phyloP scores from a whole-genome alignment of 2,113 vertebrate genomes.

The Seriola quinqueradiata region DNA sequence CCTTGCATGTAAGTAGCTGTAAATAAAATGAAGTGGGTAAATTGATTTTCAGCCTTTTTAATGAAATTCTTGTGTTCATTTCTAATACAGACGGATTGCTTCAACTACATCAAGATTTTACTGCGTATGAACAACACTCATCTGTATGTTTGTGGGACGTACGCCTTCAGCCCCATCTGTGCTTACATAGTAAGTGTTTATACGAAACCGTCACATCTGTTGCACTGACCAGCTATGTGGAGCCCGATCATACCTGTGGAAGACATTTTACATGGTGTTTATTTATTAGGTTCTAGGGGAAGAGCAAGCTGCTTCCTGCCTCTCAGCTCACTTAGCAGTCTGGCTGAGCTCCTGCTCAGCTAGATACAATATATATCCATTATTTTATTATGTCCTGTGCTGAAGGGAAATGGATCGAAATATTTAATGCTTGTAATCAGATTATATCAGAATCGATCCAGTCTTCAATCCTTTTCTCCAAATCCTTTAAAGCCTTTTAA shows the following conservation, averaged over 20 bases:
- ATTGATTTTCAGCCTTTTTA: neutral
- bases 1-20: neutral
- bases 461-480: constrained; percentile 51
- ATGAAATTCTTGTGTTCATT: constrained; percentile 29
- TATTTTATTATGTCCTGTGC: constrained; percentile 65
- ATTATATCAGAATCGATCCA: constrained; percentile 60
- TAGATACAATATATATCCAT: constrained; percentile 63
- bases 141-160: constrained; percentile 94
- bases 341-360: constrained; percentile 41
- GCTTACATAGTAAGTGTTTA: constrained; percentile 91
- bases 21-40: neutral
- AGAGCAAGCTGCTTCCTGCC: constrained; percentile 58
- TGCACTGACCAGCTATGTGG: neutral
- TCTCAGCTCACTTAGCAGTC: constrained; percentile 66
- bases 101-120: constrained; percentile 98
- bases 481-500: constrained; percentile 53
- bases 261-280: constrained; percentile 14
- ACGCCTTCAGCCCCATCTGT: constrained; percentile 95
- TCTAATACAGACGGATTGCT: constrained; percentile 91
- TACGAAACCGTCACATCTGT: constrained; percentile 12
- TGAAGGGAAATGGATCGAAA: constrained; percentile 67
- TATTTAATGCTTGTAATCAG: constrained; percentile 68
- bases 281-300: constrained; percentile 57
- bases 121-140: constrained; percentile 91
- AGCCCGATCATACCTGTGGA: neutral